Evolutionary conservation across 1,140 invertebrate species (phyloP).

Genomic region (Apis cerana): DNA sequence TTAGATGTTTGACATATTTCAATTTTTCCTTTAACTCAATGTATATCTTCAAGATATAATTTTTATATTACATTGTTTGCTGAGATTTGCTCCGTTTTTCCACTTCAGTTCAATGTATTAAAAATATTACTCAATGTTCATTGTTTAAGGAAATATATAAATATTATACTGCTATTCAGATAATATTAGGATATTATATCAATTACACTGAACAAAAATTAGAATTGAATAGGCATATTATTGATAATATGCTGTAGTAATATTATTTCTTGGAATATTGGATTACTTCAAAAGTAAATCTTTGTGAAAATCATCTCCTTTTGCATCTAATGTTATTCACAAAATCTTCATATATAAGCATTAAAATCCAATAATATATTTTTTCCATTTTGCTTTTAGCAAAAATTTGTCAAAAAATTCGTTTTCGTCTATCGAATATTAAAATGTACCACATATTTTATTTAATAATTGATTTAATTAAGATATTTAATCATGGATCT

Average conservation of each 20-base stretch:
- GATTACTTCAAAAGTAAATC: neutral
- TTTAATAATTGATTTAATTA: neutral
- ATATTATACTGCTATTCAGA: neutral
- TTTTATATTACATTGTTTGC: neutral
- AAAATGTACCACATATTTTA: neutral
- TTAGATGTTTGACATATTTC: neutral
- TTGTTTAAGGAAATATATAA: neutral
- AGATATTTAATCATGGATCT: neutral
- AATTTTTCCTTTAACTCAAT: neutral
- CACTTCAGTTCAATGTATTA: neutral
- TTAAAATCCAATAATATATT: neutral
- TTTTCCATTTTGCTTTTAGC: neutral
- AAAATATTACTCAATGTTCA: neutral
- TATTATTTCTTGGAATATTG: neutral
- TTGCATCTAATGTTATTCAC: neutral
- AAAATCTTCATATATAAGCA: neutral
- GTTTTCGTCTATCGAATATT: neutral
- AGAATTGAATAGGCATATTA: neutral
- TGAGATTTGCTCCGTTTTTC: neutral
- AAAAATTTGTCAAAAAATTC: neutral
- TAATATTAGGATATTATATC: neutral
- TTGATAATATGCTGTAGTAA: neutral
- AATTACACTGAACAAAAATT: neutral
- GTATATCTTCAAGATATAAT: neutral
- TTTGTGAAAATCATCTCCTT: neutral